Evolutionary conservation across 2,797 vertebrate species (phyloP).

Genomic region (Tinamus major): DNA sequence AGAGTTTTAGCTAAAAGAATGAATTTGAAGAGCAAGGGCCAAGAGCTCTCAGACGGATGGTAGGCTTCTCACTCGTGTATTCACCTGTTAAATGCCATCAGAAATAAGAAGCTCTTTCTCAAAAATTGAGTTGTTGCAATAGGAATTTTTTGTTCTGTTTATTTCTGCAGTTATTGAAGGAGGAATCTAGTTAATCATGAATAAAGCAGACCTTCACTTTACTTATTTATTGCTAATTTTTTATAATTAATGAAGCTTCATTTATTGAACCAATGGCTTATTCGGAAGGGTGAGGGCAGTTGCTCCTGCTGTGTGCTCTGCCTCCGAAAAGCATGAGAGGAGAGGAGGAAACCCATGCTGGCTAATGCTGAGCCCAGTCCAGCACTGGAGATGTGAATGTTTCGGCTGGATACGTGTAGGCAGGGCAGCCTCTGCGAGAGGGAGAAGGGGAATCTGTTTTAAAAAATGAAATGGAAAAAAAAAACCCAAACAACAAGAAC

Average conservation of each 20-base stretch:
- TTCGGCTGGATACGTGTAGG: neutral
- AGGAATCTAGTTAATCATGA: neutral
- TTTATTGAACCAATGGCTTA: slow-evolving; percentile 27
- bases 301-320: neutral
- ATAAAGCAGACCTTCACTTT: neutral
- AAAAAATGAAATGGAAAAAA: slow-evolving; percentile 22
- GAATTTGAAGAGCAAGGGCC: neutral
- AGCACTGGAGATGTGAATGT: neutral
- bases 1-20: neutral
- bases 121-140: neutral
- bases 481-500: slow-evolving; percentile 1
- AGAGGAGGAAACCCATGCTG: neutral
- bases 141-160: neutral
- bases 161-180: neutral
- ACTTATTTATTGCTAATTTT: slow-evolving; percentile 11
- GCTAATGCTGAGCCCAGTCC: neutral
- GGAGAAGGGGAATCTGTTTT: neutral
- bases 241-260: slow-evolving; percentile 41
- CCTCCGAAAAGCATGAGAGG: neutral
- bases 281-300: neutral
- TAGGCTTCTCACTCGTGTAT: neutral
- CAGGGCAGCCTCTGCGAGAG: neutral
- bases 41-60: neutral
- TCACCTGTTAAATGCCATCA: neutral
- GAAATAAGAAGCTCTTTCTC: neutral